Percentiles rank a stretch among this genome's conserved stretches.
These are phyloP conservation scores for zebrafish (Danio rerio) DNA, from an alignment of 2,113 vertebrate species.

Conservation along the genomic window GRCz12tu NC_133190.1:1570001-1570500, in stretches of 20 bases:
- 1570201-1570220: slow-evolving; percentile 89
- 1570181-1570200: slow-evolving; percentile 90
- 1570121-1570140: slow-evolving; percentile 90
- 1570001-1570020: too few species aligned
- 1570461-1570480: too few species aligned
- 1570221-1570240: slow-evolving; percentile 88
- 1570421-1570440: neutral
- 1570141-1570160: slow-evolving; percentile 89
- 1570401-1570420: too few species aligned
- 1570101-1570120: too few species aligned
- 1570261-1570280: slow-evolving; percentile 90
- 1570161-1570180: slow-evolving; percentile 88
- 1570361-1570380: slow-evolving; percentile 74
- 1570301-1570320: slow-evolving; percentile 90
- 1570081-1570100: too few species aligned
- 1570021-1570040: too few species aligned
- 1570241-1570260: slow-evolving; percentile 83
- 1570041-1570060: too few species aligned
- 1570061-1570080: too few species aligned
- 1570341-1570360: slow-evolving; percentile 86
- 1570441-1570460: neutral
- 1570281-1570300: slow-evolving; percentile 96
- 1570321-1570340: slow-evolving; percentile 96
- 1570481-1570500: too few species aligned
- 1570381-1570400: too few species aligned